These are phyloP conservation scores for Yponomeuta cagnagella DNA, from an alignment of 2,888 invertebrate species.

Conservation along the genomic window DNA sequence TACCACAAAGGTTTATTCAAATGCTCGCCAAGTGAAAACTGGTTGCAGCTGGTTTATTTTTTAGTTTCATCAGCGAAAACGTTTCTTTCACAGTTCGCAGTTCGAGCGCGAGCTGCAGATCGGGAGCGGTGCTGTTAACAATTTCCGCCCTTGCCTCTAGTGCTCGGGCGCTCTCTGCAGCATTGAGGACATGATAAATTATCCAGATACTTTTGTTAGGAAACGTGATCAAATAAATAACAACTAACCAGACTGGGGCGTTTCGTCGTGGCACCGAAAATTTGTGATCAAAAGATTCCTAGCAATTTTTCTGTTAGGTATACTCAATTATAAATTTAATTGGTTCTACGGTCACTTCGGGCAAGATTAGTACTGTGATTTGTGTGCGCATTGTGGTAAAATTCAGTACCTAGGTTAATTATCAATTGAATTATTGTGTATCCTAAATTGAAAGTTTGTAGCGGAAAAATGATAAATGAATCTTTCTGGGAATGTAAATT, in stretches of 20 bases:
- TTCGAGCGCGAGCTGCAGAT: conserved; percentile 46
- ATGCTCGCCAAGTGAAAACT: not conserved
- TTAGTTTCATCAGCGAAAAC: conserved; percentile 1
- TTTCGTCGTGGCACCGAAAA: conserved; percentile 6
- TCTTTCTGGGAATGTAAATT: not conserved
- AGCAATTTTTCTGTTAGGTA: no score
- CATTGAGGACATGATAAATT: conserved; percentile 70
- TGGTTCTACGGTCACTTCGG: no score
- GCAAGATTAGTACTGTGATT: no score
- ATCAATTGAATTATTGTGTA: no score
- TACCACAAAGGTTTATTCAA: not conserved
- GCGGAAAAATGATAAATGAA: no score
- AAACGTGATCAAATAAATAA: conserved; percentile 37
- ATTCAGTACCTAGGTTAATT: no score
- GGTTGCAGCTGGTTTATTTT: not conserved
- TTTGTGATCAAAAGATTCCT: not conserved
- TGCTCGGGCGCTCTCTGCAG: conserved; percentile 44
- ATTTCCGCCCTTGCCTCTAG: conserved; percentile 47
- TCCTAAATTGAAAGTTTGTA: no score
- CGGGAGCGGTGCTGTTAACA: conserved; percentile 61
- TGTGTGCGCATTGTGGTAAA: no score
- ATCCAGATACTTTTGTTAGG: conserved; percentile 50
- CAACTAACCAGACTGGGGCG: not conserved
- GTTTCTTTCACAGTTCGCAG: conserved; percentile 62
- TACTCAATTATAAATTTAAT: no score